Base-by-base conservation (phyloP, 1,140 invertebrate genomes). In the Rhyacophila brunnea region DNA sequence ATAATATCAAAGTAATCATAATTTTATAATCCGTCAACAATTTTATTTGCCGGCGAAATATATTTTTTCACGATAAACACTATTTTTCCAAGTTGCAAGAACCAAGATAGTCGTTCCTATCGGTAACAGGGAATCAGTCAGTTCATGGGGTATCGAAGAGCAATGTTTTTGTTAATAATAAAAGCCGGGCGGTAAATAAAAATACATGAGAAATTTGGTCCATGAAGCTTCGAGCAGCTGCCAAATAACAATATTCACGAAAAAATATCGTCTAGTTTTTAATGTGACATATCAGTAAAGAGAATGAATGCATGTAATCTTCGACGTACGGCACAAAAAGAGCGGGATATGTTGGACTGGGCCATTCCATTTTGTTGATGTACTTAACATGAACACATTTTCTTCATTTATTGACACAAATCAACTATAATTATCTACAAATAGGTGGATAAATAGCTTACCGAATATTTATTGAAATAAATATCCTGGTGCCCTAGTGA, bases 401-500 rank as follows among this genome's bases (percentile, higher is more conserved):
- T 14, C 32, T 9, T 6, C n/a, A 6, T 43, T 44, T 58, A 49
- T 49, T 57, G 44, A 57, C 54, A 48, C 54, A 57, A 57, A 57
- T 57, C 11, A 11, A 40, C 15, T 6, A n/a, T 35, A 50, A 58
- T 17, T 20, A n/a, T 13, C 2, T 10, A 32, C 6, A 14, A 50
- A 50, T 35, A 49, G 23, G 38, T 40, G 6, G 20, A 18, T 18
- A 58, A 44, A 50, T 14, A 59, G 76, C 76, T 79, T 68, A 79
- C 76, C 76, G 75, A 77, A 76, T 77, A 79, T 77, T 77, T 79
- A 76, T 71, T 74, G 58, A 67, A 66, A 75, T 77, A 79, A 77
- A 77, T 77, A 79, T 79, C 75, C 74, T 76, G 74, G 71, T 72
- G 76, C 73, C 73, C 74, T 66, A 74, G 66, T 68, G 72, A 70